Evolutionary conservation across 2,888 invertebrate species (phyloP).

Genomic region (Nudaria mundana): DNA sequence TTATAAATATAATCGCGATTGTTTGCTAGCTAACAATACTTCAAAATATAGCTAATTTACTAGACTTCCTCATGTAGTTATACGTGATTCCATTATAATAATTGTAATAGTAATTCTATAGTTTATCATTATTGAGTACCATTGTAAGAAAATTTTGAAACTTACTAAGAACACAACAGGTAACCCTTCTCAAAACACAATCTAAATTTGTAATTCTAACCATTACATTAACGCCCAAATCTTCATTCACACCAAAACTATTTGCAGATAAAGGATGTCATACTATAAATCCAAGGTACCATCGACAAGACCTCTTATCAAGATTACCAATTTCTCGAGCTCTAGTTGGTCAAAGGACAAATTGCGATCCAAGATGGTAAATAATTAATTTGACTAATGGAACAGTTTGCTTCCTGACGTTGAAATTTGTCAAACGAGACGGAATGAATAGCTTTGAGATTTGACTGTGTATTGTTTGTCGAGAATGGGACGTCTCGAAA

Average conservation of each 20-base stretch:
- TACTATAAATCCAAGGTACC: slow-evolving; percentile 33
- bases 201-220: slow-evolving; percentile 17
- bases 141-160: not conserved
- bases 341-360: slow-evolving; percentile 68
- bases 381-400: slow-evolving; percentile 80
- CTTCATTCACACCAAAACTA: slow-evolving; percentile 29
- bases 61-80: too few species aligned
- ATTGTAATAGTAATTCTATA: too few species aligned
- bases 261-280: slow-evolving; percentile 28
- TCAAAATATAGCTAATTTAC: too few species aligned
- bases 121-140: not conserved
- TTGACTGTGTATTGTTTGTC: slow-evolving; percentile 38
- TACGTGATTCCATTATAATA: too few species aligned
- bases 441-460: slow-evolving; percentile 35
- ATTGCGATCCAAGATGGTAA: slow-evolving; percentile 63
- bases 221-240: slow-evolving; percentile 22
- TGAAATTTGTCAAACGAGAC: slow-evolving; percentile 62
- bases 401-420: slow-evolving; percentile 57
- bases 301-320: slow-evolving; percentile 62
- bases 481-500: slow-evolving; percentile 23
- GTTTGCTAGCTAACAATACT: too few species aligned
- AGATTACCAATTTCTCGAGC: slow-evolving; percentile 61
- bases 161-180: slow-evolving; percentile 1
- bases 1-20: too few species aligned
- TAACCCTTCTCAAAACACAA: slow-evolving; percentile 11